Evolutionary conservation across 2,113 vertebrate genomes (phyloP).

Genomic region (Amblyornis subalaris): DNA sequence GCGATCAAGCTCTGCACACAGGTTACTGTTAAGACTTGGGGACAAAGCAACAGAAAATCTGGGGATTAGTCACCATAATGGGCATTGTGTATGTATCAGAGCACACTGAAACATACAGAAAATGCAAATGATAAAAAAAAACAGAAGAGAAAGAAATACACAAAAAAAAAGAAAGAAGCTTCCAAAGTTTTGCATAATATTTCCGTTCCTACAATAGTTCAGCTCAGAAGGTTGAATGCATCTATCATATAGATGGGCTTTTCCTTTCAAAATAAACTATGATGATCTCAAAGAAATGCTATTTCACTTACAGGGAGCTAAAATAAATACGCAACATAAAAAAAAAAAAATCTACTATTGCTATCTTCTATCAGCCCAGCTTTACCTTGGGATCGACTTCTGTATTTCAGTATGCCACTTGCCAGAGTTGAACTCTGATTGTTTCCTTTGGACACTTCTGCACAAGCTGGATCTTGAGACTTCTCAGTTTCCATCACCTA

Average conservation of each 20-base stretch:
- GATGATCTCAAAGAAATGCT: background rate
- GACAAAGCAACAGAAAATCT: background rate
- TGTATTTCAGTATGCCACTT: constrained; percentile 78
- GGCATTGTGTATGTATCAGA: background rate
- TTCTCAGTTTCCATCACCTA: constrained; percentile 79
- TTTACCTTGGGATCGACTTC: constrained; percentile 85
- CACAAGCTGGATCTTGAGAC: constrained; percentile 67
- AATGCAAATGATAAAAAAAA: background rate
- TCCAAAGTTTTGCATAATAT: background rate
- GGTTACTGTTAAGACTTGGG: background rate
- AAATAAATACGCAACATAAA: background rate
- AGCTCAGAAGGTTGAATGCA: background rate
- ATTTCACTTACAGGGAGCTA: background rate
- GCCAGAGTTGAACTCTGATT: constrained; percentile 77
- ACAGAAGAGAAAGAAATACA: background rate
- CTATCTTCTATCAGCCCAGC: background rate
- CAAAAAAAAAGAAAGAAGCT: background rate
- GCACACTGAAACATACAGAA: background rate
- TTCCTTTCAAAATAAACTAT: background rate
- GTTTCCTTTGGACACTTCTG: constrained; percentile 72
- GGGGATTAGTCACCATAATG: background rate
- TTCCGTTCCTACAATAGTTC: background rate
- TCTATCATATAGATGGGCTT: background rate
- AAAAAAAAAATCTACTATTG: background rate
- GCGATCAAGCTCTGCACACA: background rate